A percentile compares a stretch with the other conserved stretches of the same genome.
Conservation (phyloP, 2,888 invertebrate species). For the Pemphredon lugubris region DNA sequence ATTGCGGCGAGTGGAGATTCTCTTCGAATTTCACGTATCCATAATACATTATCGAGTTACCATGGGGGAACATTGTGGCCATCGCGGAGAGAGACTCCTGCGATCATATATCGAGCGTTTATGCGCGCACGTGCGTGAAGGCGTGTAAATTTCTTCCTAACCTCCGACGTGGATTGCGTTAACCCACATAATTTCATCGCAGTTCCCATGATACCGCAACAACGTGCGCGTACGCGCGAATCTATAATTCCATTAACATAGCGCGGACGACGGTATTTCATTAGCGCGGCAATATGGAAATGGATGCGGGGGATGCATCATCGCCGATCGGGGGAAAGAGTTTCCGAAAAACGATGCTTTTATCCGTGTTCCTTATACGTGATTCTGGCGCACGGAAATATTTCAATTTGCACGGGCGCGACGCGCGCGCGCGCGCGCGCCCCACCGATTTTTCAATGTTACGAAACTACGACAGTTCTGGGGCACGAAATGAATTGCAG, state of each 20-base stretch:
- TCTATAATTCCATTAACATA: slow-evolving; percentile 58
- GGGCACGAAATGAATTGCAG: slow-evolving; percentile 31
- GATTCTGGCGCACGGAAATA: no score
- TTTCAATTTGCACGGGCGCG: no score
- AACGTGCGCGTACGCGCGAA: slow-evolving; percentile 36
- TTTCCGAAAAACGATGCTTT: no score
- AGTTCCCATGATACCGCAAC: slow-evolving; percentile 62
- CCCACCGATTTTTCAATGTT: no score
- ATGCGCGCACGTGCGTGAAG: slow-evolving; percentile 53
- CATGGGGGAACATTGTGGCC: slow-evolving; percentile 75
- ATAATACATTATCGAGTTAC: slow-evolving; percentile 77
- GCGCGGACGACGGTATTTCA: slow-evolving; percentile 39
- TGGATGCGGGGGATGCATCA: no score
- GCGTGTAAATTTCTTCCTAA: slow-evolving; percentile 67
- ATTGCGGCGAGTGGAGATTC: slow-evolving; percentile 64
- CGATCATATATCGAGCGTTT: slow-evolving; percentile 62
- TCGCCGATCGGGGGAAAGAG: no score
- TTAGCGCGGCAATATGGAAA: slow-evolving; percentile 26
- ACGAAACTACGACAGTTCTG: slow-evolving; percentile 43
- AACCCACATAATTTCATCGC: slow-evolving; percentile 67
- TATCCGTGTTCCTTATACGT: no score
- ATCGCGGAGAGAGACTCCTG: slow-evolving; percentile 56
- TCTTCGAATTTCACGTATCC: slow-evolving; percentile 73
- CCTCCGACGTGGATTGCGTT: slow-evolving; percentile 64
- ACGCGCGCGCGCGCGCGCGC: no score